Evolutionary conservation across 2,797 vertebrate genomes (phyloP).

Genomic region (Chiloscyllium punctatum): DNA sequence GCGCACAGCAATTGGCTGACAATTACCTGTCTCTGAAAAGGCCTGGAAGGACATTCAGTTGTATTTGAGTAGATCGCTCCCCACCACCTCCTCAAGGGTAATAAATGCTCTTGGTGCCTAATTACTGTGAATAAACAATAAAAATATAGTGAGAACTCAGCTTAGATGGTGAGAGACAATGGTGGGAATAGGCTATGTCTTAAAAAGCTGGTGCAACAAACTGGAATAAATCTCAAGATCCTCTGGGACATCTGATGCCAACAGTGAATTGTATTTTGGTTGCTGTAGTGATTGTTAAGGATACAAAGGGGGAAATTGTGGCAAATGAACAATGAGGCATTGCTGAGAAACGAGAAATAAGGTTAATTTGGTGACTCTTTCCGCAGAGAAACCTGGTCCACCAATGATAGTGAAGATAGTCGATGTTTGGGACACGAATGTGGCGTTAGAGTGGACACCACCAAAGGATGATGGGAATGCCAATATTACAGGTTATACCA

Average conservation of each 20-base stretch:
- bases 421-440: slow-evolving; percentile 92
- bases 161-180: background rate
- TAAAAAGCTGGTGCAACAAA: background rate
- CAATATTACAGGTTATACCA: slow-evolving; percentile 89
- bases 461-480: slow-evolving; percentile 91
- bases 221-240: background rate
- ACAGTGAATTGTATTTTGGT: background rate
- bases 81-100: too few relatives aligned
- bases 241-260: background rate
- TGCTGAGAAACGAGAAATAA: background rate
- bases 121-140: background rate
- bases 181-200: background rate
- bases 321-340: background rate
- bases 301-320: background rate
- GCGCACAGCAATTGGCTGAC: too few relatives aligned
- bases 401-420: slow-evolving; percentile 80
- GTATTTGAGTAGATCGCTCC: too few relatives aligned
- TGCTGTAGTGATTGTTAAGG: background rate
- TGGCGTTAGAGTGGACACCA: slow-evolving; percentile 85
- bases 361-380: background rate
- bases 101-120: too few relatives aligned
- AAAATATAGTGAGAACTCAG: background rate
- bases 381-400: slow-evolving; percentile 82
- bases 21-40: too few relatives aligned
- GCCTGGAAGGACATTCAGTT: too few relatives aligned